phyloP scores from a whole-genome alignment of 2,797 vertebrate genomes.

The Emydoidea blandingii region DNA sequence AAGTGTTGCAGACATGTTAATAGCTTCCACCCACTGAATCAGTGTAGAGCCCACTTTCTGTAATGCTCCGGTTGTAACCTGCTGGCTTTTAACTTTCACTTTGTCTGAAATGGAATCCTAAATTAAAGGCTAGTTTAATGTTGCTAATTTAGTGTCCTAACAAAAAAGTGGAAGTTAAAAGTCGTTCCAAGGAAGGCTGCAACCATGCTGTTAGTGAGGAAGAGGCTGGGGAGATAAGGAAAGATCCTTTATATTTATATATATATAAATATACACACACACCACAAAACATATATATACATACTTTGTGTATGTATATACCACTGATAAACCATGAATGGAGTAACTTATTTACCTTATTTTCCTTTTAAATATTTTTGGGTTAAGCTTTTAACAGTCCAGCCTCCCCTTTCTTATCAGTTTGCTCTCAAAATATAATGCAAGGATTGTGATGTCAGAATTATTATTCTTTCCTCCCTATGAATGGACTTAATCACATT shows the following conservation, averaged over 20 bases:
- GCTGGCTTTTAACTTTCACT: constrained; percentile 65
- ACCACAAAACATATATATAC: neutral
- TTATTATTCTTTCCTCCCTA: neutral
- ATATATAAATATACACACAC: neutral
- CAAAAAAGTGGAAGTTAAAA: constrained; percentile 54
- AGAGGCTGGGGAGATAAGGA: constrained; percentile 3
- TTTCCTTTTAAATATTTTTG: neutral
- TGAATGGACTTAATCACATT: neutral
- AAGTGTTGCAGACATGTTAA: constrained; percentile 81
- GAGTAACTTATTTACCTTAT: neutral
- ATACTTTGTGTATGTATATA: neutral
- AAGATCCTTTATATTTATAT: neutral
- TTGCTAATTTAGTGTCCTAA: constrained; percentile 60
- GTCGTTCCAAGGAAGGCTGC: constrained; percentile 21
- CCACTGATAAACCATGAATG: neutral
- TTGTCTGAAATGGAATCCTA: constrained; percentile 58
- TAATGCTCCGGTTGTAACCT: constrained; percentile 49
- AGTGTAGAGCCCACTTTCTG: constrained; percentile 53
- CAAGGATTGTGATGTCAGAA: neutral
- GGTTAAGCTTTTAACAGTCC: neutral
- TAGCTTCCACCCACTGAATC: constrained; percentile 80
- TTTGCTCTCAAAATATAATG: neutral
- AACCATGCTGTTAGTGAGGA: neutral
- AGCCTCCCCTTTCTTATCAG: neutral
- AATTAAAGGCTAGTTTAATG: constrained; percentile 62